Conservation (phyloP, 2,888 invertebrate species). For the Hemistola chrysoprasaria region DNA sequence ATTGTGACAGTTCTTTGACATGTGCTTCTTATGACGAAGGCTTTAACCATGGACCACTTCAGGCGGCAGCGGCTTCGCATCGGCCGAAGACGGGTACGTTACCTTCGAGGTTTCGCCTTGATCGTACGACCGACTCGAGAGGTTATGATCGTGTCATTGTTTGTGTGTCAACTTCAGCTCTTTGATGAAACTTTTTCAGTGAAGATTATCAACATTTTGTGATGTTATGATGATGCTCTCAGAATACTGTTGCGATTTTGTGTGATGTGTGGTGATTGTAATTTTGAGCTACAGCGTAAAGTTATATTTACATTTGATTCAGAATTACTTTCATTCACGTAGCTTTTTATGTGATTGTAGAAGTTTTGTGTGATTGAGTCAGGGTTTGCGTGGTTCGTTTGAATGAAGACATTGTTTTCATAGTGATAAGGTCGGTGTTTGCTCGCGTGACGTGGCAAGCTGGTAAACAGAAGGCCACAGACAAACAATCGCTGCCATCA, state of each 20-base stretch:
- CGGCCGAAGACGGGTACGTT: constrained; percentile 56
- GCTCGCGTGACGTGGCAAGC: constrained; percentile 15
- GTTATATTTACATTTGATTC: background rate
- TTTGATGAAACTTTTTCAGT: no score
- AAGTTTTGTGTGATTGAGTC: constrained; percentile 5
- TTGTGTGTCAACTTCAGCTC: no score
- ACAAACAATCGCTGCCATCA: constrained; percentile 16
- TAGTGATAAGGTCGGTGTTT: constrained; percentile 23
- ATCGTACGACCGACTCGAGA: no score
- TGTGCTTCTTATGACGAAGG: constrained; percentile 75
- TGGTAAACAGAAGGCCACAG: constrained; percentile 28
- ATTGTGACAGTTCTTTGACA: constrained; percentile 50
- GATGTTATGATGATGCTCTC: constrained; percentile 3
- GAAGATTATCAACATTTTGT: background rate
- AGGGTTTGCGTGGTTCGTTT: constrained; percentile 4
- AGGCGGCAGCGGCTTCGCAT: constrained; percentile 59
- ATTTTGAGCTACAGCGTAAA: background rate
- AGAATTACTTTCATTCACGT: background rate
- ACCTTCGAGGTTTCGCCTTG: no score
- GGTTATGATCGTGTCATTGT: no score
- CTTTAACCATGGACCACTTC: constrained; percentile 62
- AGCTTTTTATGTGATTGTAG: background rate
- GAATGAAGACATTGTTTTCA: constrained; percentile 20
- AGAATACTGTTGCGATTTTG: background rate
- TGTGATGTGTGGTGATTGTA: no score